phyloP scores from a whole-genome alignment of 1,140 invertebrate genomes.

The Meloidogyne exigua region DNA sequence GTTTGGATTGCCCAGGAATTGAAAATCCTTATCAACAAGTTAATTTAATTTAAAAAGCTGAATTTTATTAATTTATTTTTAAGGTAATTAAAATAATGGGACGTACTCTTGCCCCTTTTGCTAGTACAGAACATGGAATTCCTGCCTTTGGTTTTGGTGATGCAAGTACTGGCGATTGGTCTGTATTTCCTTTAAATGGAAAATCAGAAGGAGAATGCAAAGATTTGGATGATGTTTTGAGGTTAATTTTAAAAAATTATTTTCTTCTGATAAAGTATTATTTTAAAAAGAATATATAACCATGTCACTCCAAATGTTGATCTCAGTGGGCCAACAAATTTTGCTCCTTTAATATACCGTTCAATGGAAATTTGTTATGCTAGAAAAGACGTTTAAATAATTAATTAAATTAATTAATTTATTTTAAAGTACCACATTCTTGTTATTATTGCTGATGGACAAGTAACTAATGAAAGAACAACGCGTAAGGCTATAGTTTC shows the following conservation, averaged over 20 bases:
- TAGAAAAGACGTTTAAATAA: conserved; percentile 50
- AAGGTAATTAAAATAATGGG: conserved; percentile 65
- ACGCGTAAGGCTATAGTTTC: conserved; percentile 68
- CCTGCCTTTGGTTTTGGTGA: conserved; percentile 68
- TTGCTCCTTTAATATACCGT: conserved; percentile 67
- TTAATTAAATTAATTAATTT: conserved; percentile 4
- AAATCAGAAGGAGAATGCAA: conserved; percentile 57
- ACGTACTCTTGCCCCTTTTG: conserved; percentile 66
- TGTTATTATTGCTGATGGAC: conserved; percentile 69
- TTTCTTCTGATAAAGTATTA: conserved; percentile 15
- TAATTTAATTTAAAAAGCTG: background rate
- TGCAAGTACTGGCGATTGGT: conserved; percentile 64
- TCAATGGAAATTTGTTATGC: conserved; percentile 66
- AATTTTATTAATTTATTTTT: background rate
- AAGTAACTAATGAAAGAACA: conserved; percentile 66
- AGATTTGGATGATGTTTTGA: conserved; percentile 66
- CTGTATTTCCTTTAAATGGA: conserved; percentile 65
- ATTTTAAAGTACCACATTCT: conserved; percentile 67
- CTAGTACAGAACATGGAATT: conserved; percentile 64
- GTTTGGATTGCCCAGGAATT: conserved; percentile 52
- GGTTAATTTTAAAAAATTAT: conserved; percentile 31
- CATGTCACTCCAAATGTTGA: conserved; percentile 62
- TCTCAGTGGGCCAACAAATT: conserved; percentile 66
- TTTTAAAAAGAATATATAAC: conserved; percentile 57
- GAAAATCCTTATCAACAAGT: conserved; percentile 64